Evolutionary conservation across 1,140 invertebrate genomes (phyloP).

Genomic region (Hypothenemus hampei): DNA sequence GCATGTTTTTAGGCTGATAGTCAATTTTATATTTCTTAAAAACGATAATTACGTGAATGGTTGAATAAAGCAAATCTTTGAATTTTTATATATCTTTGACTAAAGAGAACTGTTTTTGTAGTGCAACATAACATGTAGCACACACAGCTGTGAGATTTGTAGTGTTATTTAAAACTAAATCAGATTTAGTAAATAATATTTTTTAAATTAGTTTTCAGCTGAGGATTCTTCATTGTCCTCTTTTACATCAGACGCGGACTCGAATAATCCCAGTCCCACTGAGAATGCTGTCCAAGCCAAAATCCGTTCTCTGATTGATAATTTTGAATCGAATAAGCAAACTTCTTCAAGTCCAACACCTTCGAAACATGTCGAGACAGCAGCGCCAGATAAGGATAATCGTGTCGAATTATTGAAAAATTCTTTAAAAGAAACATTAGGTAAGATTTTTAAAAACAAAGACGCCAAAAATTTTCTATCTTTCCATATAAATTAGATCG

Average conservation of each 20-base stretch:
- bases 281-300: slow-evolving; percentile 31
- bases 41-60: too few species aligned
- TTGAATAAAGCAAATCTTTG: too few species aligned
- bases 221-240: slow-evolving; percentile 34
- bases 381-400: slow-evolving; percentile 1
- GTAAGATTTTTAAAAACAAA: slow-evolving; percentile 4
- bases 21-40: too few species aligned
- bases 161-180: too few species aligned
- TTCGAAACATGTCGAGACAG: not conserved
- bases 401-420: slow-evolving; percentile 27
- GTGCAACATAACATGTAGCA: too few species aligned
- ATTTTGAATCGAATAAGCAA: slow-evolving; percentile 31
- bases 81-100: too few species aligned
- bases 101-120: too few species aligned
- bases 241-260: slow-evolving; percentile 40
- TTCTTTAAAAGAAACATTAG: slow-evolving; percentile 21
- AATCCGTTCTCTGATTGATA: slow-evolving; percentile 37
- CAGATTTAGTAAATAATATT: too few species aligned
- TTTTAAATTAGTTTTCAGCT: slow-evolving; percentile 16
- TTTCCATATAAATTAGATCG: slow-evolving; percentile 17
- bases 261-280: slow-evolving; percentile 35
- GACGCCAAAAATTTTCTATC: too few species aligned
- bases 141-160: too few species aligned
- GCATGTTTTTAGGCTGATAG: too few species aligned
- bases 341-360: too few species aligned